Evolutionary conservation across 2,113 vertebrate species (phyloP), one percentile per base, ranked within the genome.

Genomic region (human (Homo sapiens)): DNA sequence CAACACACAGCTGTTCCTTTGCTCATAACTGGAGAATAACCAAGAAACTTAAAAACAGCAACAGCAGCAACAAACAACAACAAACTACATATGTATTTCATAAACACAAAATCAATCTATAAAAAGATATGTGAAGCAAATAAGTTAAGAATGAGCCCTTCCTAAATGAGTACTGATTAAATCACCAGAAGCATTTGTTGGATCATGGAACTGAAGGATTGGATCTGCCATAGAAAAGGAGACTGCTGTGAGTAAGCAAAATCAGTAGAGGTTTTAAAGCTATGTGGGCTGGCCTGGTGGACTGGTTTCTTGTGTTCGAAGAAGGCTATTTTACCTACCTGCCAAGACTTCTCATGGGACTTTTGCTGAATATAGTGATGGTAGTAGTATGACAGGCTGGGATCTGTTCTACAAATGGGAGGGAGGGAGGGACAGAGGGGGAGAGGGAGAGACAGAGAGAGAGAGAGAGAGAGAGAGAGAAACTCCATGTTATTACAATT

Each of bases 341-440:
- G 13, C 2, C 7, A 35, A 57, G 50, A 38, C 23, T 50, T 88
- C 43, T 32, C 18, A 20, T 45, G 23, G 35, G 61, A 38, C 3
- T 50, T 81, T 82, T 57, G 32, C 12, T 93, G 43, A 88, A 79
- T 23, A 35, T 13, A 32, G 8, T 30, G 1, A 16, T 57, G n/a
- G 35, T 66, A 38, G 40, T 66, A 52, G 4, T 20, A 13, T 23
- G 35, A 50, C 25, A 55, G 52, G 23, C 38, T 50, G 32, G 27
- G 2, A 16, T 48, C 16, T 64, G 8, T n/a, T 76, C 30, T 17
- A 17, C 22, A 72, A 59, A 85, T 4, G 23, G 25, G 3, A 5
- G 2, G 2, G 23, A 25, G 1, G 6, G 2, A 45, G 66, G 40
- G 59, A 25, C 8, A 23, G 0, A 76, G 25, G 6, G 5, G n/a